phyloP scores from a whole-genome alignment of 2,113 vertebrate genomes.

The Alces alces region DNA sequence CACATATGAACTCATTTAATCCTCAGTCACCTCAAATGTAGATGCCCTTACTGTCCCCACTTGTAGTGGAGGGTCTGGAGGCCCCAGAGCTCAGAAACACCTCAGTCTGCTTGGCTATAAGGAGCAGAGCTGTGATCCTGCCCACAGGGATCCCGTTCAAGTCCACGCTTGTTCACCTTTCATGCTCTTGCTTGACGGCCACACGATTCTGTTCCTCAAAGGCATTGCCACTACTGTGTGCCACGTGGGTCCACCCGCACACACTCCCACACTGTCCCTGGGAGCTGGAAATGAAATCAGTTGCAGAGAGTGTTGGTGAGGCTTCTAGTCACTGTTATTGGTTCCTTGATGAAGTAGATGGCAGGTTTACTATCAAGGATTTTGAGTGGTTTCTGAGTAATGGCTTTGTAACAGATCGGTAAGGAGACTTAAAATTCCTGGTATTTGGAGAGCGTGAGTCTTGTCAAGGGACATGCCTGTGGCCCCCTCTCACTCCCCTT shows the following conservation, averaged over 20 bases:
- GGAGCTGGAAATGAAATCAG: neutral
- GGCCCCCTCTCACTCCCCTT: neutral
- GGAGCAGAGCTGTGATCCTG: neutral
- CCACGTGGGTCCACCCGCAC: no score
- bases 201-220: neutral
- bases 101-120: neutral
- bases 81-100: neutral
- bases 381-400: neutral
- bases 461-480: neutral
- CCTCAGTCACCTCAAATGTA: neutral
- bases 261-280: accelerated
- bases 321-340: neutral
- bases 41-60: neutral
- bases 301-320: neutral
- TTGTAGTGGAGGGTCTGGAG: neutral
- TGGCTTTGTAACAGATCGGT: neutral
- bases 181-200: accelerated
- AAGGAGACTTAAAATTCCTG: neutral
- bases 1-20: neutral
- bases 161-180: neutral
- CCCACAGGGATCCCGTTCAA: neutral
- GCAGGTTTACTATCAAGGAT: neutral
- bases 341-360: neutral
- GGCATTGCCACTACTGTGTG: neutral
- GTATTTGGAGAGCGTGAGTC: neutral